These are phyloP conservation scores for Halictus rubicundus DNA, from an alignment of 1,140 invertebrate genomes.

Conservation along the genomic window DNA sequence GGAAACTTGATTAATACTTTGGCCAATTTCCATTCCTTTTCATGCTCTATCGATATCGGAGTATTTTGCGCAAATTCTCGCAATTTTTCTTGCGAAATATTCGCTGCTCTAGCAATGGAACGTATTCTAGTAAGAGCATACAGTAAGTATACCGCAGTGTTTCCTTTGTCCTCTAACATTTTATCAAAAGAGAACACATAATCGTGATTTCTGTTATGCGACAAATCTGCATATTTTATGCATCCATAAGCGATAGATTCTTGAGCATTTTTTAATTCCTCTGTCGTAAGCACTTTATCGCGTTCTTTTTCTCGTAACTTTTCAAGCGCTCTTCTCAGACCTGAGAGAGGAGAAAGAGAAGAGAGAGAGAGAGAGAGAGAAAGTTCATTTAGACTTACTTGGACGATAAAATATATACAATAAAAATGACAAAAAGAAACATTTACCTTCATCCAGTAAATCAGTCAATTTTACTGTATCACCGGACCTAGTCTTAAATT, in stretches of 20 bases:
- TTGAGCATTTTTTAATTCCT: conserved; percentile 92
- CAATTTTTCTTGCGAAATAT: conserved; percentile 83
- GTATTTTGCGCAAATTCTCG: conserved; percentile 81
- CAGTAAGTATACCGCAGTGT: conserved; percentile 98
- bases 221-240: conserved; percentile 99
- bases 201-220: conserved; percentile 95
- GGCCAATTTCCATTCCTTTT: conserved; percentile 96
- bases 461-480: conserved; percentile 95
- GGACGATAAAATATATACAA: background rate
- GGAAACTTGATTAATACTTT: conserved; percentile 93
- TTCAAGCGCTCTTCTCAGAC: conserved; percentile 89
- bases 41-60: conserved; percentile 89
- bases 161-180: conserved; percentile 99
- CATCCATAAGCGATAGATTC: conserved; percentile 98
- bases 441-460: conserved; percentile 94
- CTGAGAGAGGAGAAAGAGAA: conserved; percentile 68
- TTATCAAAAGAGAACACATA: conserved; percentile 99
- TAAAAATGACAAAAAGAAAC: background rate
- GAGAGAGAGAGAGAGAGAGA: background rate
- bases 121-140: conserved; percentile 97
- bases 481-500: conserved; percentile 99
- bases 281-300: conserved; percentile 90
- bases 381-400: background rate
- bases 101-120: conserved; percentile 92
- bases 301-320: conserved; percentile 96